Conservation (phyloP, 2,888 invertebrate species). For the Alsophila aescularia region DNA sequence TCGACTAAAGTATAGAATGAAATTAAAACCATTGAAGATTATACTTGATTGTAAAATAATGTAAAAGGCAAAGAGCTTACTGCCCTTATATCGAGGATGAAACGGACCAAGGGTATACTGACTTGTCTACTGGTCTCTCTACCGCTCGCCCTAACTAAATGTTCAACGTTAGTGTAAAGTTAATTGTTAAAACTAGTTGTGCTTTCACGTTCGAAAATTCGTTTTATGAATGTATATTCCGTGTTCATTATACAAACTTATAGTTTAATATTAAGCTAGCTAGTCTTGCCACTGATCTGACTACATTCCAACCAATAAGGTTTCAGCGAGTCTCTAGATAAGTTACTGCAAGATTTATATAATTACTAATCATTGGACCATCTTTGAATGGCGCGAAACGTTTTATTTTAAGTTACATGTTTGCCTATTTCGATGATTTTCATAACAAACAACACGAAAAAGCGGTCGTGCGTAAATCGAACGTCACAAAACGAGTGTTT, state of each 20-base stretch:
- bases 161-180: constrained; percentile 2
- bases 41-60: not conserved
- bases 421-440: no score
- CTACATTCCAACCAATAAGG: not conserved
- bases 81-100: constrained; percentile 3
- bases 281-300: not conserved
- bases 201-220: not conserved
- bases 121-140: constrained; percentile 5
- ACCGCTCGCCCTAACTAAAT: constrained; percentile 3
- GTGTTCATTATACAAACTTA: not conserved
- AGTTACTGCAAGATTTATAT: not conserved
- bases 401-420: no score
- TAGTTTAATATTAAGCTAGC: not conserved
- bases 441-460: no score
- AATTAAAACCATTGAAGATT: not conserved
- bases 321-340: not conserved
- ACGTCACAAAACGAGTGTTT: no score
- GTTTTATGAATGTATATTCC: not conserved
- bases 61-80: constrained; percentile 10
- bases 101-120: constrained; percentile 18
- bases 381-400: no score
- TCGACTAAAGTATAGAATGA: not conserved
- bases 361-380: no score
- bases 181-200: constrained; percentile 6
- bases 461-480: no score